phyloP scores from a whole-genome alignment of 2,113 vertebrate genomes.

The Vimba vimba region DNA sequence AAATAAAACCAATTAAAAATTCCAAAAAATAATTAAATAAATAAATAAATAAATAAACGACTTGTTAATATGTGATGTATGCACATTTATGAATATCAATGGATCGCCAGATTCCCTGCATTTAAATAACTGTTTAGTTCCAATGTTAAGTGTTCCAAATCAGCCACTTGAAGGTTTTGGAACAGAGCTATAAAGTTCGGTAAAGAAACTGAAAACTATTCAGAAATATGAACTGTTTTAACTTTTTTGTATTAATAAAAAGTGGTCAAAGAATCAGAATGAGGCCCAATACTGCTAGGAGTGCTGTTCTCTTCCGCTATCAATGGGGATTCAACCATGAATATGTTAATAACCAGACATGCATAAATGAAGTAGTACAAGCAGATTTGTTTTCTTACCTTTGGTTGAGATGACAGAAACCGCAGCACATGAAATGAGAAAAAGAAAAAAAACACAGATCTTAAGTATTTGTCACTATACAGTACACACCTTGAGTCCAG shows the following conservation, averaged over 20 bases:
- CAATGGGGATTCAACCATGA: neutral
- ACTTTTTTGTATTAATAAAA: neutral
- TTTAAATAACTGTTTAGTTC: too few relatives aligned
- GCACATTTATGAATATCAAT: too few relatives aligned
- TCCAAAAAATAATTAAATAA: too few relatives aligned
- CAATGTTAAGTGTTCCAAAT: neutral
- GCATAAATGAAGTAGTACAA: conserved; percentile 8
- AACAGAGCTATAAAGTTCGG: neutral
- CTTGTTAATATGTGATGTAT: too few relatives aligned
- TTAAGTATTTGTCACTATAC: conserved; percentile 51
- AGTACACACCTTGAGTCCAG: neutral
- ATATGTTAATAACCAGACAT: neutral
- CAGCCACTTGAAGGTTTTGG: neutral
- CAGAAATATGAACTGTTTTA: neutral
- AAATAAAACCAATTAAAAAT: too few relatives aligned
- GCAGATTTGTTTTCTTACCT: conserved; percentile 68
- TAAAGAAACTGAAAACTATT: neutral
- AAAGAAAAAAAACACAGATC: conserved; percentile 33
- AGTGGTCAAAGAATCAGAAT: neutral
- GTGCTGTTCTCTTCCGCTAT: neutral
- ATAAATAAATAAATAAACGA: too few relatives aligned
- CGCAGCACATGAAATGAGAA: conserved; percentile 58
- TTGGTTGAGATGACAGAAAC: conserved; percentile 45
- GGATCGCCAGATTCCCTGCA: too few relatives aligned
- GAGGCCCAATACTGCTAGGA: neutral